These are phyloP conservation scores for Apolygus lucorum DNA, from an alignment of 1,140 invertebrate genomes.

Conservation along the genomic window DNA sequence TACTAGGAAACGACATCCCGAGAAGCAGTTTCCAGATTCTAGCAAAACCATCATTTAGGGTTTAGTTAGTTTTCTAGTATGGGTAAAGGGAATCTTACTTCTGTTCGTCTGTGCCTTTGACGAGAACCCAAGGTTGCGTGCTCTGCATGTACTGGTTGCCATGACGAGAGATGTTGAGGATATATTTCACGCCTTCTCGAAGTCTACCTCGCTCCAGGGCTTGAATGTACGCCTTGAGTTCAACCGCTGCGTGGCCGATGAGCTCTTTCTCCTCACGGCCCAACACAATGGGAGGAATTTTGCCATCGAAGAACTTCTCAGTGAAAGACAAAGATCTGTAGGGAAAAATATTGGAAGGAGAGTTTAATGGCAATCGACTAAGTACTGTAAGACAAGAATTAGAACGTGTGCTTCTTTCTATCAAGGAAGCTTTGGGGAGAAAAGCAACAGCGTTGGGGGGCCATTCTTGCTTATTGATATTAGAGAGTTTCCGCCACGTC, in stretches of 20 bases:
- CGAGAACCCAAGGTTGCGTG: slow-evolving; percentile 87
- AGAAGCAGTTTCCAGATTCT: no score
- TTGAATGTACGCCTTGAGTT: slow-evolving; percentile 67
- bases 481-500: no score
- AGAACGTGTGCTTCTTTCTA: no score
- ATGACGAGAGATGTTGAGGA: slow-evolving; percentile 79
- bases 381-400: not conserved
- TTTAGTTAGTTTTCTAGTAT: no score
- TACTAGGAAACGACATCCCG: no score
- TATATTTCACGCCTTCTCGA: slow-evolving; percentile 75
- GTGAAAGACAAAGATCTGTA: slow-evolving; percentile 77
- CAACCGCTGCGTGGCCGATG: slow-evolving; percentile 70
- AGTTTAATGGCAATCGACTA: slow-evolving; percentile 15
- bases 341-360: slow-evolving; percentile 26
- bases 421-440: no score
- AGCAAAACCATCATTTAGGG: no score
- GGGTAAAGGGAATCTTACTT: slow-evolving; percentile 46
- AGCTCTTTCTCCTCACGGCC: slow-evolving; percentile 63
- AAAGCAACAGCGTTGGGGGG: no score
- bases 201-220: slow-evolving; percentile 75
- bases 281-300: slow-evolving; percentile 62
- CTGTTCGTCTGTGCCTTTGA: slow-evolving; percentile 71
- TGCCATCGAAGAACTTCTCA: slow-evolving; percentile 72
- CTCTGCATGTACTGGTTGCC: slow-evolving; percentile 96
- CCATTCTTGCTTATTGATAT: no score